phyloP scores from a whole-genome alignment of 2,888 invertebrate species.

The Perdita meconis region DNA sequence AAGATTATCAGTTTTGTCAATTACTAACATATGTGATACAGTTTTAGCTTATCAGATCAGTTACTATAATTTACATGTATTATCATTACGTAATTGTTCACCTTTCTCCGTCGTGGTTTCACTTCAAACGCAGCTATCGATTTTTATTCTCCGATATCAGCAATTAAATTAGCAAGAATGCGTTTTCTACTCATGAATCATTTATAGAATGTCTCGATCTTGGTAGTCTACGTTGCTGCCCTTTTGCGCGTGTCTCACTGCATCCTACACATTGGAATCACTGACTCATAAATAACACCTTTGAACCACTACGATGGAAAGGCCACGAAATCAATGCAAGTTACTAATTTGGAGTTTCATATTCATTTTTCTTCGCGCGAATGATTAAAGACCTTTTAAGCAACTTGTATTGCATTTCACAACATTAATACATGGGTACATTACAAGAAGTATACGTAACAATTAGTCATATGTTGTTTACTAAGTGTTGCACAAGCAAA shows the following conservation, averaged over 20 bases:
- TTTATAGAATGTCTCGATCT: constrained; percentile 68
- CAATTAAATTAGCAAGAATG: constrained; percentile 59
- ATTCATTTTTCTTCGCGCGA: not conserved
- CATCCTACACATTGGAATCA: constrained; percentile 55
- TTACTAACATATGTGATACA: too few relatives aligned
- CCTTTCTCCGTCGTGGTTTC: not conserved
- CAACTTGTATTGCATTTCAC: too few relatives aligned
- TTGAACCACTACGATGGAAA: constrained; percentile 7
- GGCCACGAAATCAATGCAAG: constrained; percentile 11
- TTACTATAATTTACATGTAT: too few relatives aligned
- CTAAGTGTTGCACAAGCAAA: too few relatives aligned
- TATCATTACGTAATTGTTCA: not conserved
- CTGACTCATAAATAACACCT: constrained; percentile 53
- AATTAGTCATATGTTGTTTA: too few relatives aligned
- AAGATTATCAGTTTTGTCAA: too few relatives aligned
- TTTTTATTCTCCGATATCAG: constrained; percentile 36
- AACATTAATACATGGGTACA: too few relatives aligned
- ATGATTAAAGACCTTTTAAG: not conserved
- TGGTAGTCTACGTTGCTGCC: constrained; percentile 52
- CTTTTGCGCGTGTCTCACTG: constrained; percentile 49
- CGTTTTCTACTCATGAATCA: constrained; percentile 71
- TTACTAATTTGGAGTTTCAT: not conserved
- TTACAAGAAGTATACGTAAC: too few relatives aligned
- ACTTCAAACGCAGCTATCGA: constrained; percentile 5
- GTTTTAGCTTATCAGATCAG: too few relatives aligned